Evolutionary conservation across 2,888 invertebrate species (phyloP).

Genomic region (Gnatocerus cornutus): DNA sequence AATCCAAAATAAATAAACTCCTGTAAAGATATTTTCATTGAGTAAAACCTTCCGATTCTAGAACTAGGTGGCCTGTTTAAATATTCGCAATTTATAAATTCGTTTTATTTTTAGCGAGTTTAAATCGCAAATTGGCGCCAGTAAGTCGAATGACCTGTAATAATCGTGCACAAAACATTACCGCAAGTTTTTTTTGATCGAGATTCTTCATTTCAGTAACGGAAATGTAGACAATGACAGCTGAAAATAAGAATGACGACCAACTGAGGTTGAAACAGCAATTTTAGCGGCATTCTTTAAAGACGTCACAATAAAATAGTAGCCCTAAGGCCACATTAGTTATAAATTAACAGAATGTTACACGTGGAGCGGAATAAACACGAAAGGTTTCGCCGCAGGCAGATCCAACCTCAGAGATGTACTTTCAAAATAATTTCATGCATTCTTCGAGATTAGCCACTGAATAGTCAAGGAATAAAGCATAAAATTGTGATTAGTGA

Average conservation of each 20-base stretch:
- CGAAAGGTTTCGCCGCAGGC: conserved; percentile 46
- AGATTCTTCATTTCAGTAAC: conserved; percentile 13
- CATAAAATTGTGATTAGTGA: conserved; percentile 28
- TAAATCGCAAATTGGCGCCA: conserved; percentile 39
- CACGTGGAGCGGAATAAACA: conserved; percentile 50
- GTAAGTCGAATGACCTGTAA: conserved; percentile 42
- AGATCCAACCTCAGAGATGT: conserved; percentile 28
- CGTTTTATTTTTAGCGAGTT: conserved; percentile 41
- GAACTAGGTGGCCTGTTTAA: conserved; percentile 34
- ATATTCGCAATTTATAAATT: conserved; percentile 35
- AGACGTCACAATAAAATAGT: conserved; percentile 34
- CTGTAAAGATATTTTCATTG: conserved; percentile 38
- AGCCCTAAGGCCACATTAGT: conserved; percentile 40
- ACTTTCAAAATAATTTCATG: conserved; percentile 48
- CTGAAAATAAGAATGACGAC: conserved; percentile 17
- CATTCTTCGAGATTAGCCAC: conserved; percentile 49
- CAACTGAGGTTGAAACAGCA: conserved; percentile 26
- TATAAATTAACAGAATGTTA: conserved; percentile 49
- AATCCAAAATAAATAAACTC: conserved; percentile 31
- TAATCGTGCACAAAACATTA: conserved; percentile 22
- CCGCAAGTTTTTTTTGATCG: conserved; percentile 6
- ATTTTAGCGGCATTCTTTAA: conserved; percentile 37
- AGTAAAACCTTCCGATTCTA: conserved; percentile 21
- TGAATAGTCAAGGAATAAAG: conserved; percentile 39
- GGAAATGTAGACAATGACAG: conserved; percentile 29